Evolutionary conservation across 2,888 invertebrate species (phyloP), one percentile per base, ranked within the genome.

Genomic region (Atrina japonica): DNA sequence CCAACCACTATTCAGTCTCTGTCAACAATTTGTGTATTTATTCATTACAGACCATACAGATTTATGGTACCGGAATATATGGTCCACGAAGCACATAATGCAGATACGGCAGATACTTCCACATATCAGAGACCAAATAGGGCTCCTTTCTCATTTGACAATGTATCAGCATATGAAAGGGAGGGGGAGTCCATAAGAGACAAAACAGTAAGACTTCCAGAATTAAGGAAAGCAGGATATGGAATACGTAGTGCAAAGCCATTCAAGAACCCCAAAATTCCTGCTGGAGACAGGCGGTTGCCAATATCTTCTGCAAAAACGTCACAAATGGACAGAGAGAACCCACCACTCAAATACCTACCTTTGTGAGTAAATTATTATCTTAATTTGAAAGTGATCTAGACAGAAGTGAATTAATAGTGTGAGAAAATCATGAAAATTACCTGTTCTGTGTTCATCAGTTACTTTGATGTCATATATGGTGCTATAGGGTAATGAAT

Each of bases 1-100:
- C 35, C 35, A 35, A 7, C 35, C 11, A 11, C 11, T 5, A 35
- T 35, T 7, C 35, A 7, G 35, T n/a, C n/a, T n/a, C 35, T 5
- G 11, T 35, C 11, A 35, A 35, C 5, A 25, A 18, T 52, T 9
- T 25, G n/a, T 35, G 52, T 49, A 41, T 56, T 41, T 6, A 47
- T 45, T 16, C 27, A 18, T 73, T 73, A 3, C 72, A 88, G 86
- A 43, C 67, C 78, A 6, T 86, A 86, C 73, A 80, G 83, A 66
- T 87, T 86, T 63, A 69, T 84, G 47, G 78, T 87, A 52, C 88
- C 89, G 40, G 88, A 88, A 30, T 88, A 87, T 73, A 88, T 89
- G 88, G 87, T 88, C 0, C 87, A 88, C 61, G 82, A 86, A 41
- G 66, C 77, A 7, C 77, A 82, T 95, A 95, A 79, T 93, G 74